A percentile compares a stretch with the other conserved stretches of the same genome.
Conservation (phyloP, 2,113 vertebrate genomes). For the Otis tarda region DNA sequence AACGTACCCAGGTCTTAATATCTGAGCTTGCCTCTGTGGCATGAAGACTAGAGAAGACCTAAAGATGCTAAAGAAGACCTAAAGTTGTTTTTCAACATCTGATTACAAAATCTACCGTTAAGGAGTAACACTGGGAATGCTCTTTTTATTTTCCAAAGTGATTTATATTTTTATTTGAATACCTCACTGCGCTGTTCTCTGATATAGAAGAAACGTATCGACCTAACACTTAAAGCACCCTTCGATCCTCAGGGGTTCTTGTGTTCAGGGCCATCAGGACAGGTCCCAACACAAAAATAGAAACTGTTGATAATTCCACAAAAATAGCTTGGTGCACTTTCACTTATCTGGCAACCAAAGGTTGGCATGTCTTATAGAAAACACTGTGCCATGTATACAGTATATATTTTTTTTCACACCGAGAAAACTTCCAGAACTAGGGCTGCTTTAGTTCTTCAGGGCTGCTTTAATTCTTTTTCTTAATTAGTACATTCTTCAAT, state of each 20-base stretch:
- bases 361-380: background rate
- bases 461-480: no score
- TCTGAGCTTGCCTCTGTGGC: background rate
- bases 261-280: background rate
- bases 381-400: fast-evolving
- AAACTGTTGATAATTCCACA: background rate
- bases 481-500: background rate
- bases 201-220: background rate
- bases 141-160: background rate
- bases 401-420: background rate
- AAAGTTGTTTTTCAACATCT: background rate
- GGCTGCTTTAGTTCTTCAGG: background rate
- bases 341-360: background rate
- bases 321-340: background rate
- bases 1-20: background rate
- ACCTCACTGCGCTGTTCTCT: background rate
- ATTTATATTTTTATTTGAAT: background rate
- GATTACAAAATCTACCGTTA: background rate
- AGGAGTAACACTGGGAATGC: background rate
- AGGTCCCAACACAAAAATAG: background rate
- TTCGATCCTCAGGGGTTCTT: background rate
- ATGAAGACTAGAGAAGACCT: background rate
- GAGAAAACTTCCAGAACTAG: background rate
- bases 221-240: background rate
- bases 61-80: background rate